Base-by-base conservation (phyloP, 2,113 vertebrate genomes). In the Rissa tridactyla region DNA sequence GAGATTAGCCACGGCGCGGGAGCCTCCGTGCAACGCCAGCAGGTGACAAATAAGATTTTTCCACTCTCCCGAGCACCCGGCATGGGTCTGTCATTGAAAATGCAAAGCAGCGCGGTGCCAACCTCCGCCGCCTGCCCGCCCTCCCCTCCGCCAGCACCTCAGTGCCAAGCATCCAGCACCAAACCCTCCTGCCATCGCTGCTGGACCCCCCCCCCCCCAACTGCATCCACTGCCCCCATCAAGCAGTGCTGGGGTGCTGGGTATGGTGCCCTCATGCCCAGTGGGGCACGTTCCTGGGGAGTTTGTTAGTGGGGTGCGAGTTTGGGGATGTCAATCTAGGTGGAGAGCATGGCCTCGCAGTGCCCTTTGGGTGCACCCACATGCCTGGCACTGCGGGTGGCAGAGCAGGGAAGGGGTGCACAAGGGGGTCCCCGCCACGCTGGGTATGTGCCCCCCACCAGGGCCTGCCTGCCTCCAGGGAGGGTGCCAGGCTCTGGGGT, bases 1-100 rank as follows among this genome's bases (percentile, higher is more conserved):
- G 17, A 90, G 95, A 96, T 96, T 95, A 97, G 92, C 92, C 1
- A 19, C 92, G n/a, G 91, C 27, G 86, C 96, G 58, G 91, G 95
- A 95, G 96, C 81, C 93, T 95, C 96, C 18, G 79, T 12, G 10
- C 92, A 95, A 70, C 90, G 36, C 92, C 97, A 96, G 97, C 97
- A 94, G 97, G 97, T 97, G 97, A 97, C 97, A 97, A 97, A 97
- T 97, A 97, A 97, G 97, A 97, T 97, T 96, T 97, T 97, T 97
- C 96, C 97, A 97, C 97, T 97, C 95, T 96, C 92, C 93, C 92
- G 97, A 96, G 96, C 96, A 97, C 97, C 47, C 97, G 92, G 97
- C 97, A 94, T 97, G 97, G 93, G 95, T 93, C 95, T 96, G 95
- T 96, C 96, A 97, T 96, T 97, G 97, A 96, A 97, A 97, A 97